A percentile compares a stretch with the other conserved stretches of the same genome.
Evolutionary conservation across 2,113 vertebrate genomes (phyloP).

Genomic region (Vulpes ferrilata): DNA sequence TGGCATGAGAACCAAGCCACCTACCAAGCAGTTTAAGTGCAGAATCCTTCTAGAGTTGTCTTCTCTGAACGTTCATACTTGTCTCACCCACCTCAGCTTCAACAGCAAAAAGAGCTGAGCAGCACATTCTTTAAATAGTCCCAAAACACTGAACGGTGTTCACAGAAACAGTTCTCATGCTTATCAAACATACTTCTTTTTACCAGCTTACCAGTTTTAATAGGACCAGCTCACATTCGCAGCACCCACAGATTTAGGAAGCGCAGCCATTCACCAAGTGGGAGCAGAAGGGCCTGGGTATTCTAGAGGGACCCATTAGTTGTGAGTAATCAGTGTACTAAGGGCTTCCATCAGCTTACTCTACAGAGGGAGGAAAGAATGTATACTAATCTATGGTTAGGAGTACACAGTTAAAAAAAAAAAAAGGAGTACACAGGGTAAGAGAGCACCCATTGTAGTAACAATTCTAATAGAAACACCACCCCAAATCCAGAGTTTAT

Average conservation of each 20-base stretch:
- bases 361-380: neutral
- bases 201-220: neutral
- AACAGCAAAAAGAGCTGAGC: neutral
- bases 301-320: neutral
- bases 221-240: neutral
- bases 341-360: neutral
- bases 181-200: neutral
- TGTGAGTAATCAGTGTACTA: neutral
- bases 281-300: neutral
- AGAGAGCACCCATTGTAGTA: neutral
- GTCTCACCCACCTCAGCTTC: neutral
- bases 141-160: neutral
- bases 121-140: slow-evolving; percentile 14
- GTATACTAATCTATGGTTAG: neutral
- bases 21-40: neutral
- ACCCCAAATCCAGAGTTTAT: neutral
- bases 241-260: neutral
- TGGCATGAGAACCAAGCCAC: neutral
- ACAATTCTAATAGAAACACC: neutral
- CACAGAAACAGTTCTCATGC: neutral
- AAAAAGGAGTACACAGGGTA: neutral
- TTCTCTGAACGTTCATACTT: neutral
- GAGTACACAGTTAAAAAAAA: neutral
- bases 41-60: neutral
- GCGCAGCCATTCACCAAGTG: neutral